Conservation (phyloP, 1,140 invertebrate species). For the Macrostomum lignano region DNA sequence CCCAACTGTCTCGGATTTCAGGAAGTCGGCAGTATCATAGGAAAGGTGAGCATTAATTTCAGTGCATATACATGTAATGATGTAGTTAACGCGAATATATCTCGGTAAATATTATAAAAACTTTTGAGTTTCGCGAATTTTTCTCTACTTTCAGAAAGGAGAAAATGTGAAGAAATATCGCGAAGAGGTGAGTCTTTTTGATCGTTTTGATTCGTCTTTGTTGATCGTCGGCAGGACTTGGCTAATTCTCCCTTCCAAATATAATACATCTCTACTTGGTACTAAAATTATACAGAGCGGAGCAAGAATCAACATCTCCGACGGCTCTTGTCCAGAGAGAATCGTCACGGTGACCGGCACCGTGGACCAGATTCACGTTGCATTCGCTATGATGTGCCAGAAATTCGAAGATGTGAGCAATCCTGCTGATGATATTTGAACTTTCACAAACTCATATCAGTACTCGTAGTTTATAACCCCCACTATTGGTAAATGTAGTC, state of each 20-base stretch:
- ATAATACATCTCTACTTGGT: too few species aligned
- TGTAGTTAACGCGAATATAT: too few species aligned
- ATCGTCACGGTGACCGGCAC: constrained; percentile 94
- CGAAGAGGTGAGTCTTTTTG: constrained; percentile 79
- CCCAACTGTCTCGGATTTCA: constrained; percentile 46
- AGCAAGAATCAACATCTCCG: constrained; percentile 41
- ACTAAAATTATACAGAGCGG: constrained; percentile 29
- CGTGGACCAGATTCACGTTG: constrained; percentile 80
- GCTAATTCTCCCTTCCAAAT: too few species aligned
- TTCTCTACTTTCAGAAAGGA: constrained; percentile 45
- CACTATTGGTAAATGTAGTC: too few species aligned
- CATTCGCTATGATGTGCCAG: constrained; percentile 90
- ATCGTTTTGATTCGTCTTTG: too few species aligned
- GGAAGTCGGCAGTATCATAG: constrained; percentile 96
- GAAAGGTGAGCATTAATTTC: constrained; percentile 45
- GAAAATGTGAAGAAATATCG: constrained; percentile 85
- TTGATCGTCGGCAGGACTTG: too few species aligned
- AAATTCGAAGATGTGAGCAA: constrained; percentile 95
- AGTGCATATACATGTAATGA: too few species aligned
- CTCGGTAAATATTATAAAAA: too few species aligned
- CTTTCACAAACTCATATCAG: too few species aligned
- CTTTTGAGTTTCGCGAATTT: too few species aligned
- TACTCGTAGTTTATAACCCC: too few species aligned
- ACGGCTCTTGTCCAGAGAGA: constrained; percentile 45
- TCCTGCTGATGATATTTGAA: too few species aligned